Percentiles rank a stretch among this genome's conserved stretches.
These are phyloP conservation scores for Cinclus mexicanus DNA, from an alignment of 2,113 vertebrate species.

Conservation along the genomic window DNA sequence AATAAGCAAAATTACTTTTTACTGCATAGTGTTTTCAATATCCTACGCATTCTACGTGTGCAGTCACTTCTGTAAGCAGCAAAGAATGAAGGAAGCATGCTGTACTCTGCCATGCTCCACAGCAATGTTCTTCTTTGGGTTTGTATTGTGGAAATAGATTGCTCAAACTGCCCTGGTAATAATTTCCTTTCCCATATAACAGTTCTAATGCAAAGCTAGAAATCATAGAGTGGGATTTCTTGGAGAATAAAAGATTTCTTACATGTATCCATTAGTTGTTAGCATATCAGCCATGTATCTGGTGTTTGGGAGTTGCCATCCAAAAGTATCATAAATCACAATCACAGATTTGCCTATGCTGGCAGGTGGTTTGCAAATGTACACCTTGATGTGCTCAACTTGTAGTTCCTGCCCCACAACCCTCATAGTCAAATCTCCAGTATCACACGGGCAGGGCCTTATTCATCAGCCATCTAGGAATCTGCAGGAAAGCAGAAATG, in stretches of 20 bases:
- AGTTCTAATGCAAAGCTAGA: not conserved
- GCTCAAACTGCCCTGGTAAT: not conserved
- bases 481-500: not conserved
- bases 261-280: slow-evolving; percentile 80
- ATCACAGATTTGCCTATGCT: slow-evolving; percentile 78
- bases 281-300: slow-evolving; percentile 87
- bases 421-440: slow-evolving; percentile 78
- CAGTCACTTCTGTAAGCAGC: not conserved
- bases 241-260: not conserved
- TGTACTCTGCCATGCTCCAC: not conserved
- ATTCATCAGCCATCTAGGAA: slow-evolving; percentile 83
- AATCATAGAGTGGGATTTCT: not conserved
- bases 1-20: not conserved
- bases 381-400: slow-evolving; percentile 79
- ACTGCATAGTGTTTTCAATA: not conserved
- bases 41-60: rapidly evolving
- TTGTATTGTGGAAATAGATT: not conserved
- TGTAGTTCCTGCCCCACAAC: slow-evolving; percentile 81
- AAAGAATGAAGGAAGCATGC: not conserved
- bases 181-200: not conserved
- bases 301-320: slow-evolving; percentile 85
- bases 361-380: slow-evolving; percentile 71
- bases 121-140: not conserved
- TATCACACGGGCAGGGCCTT: slow-evolving; percentile 78
- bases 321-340: slow-evolving; percentile 85